Evolutionary conservation across 2,113 vertebrate genomes (phyloP), one percentile per base, ranked within the genome.

Genomic region (Pelecanoides urinatrix): DNA sequence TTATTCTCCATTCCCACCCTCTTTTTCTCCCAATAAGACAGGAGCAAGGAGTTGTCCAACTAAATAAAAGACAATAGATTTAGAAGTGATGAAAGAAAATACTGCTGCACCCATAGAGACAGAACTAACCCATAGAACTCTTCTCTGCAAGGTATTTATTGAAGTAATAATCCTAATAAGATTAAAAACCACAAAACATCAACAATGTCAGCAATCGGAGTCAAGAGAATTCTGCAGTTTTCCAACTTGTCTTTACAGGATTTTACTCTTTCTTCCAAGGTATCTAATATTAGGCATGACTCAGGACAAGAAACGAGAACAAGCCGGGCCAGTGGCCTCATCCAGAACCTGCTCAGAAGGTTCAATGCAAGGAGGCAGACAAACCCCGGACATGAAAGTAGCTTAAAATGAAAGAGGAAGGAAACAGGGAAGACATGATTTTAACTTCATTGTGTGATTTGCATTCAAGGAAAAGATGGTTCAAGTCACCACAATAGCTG

Each of bases 51-150:
- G 49, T 74, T 36, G 7, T 87, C 71, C 86, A 90, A 67, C 79
- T 86, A 91, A 91, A 96, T 92, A 93, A 94, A 87, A 95, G 61
- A 90, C 70, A 92, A 85, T 34, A 91, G 89, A 94, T 88, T 44
- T 36, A 52, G 73, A 90, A 91, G 66, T 34, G 92, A 94, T 80
- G 88, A 94, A 95, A 96, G 86, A 77, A 96, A 85, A 86, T 58
- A 78, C 16, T 78, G 52, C 72, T 87, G 77, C 29, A 44, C 20
- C 36, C 94, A 74, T 20, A 65, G 26, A 86, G 58, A 53, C 29
- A 40, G 63, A 93, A 90, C 56, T 68, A 89, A 92, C 17, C 27
- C 70, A 45, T 13, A 68, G 80, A 90, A 85, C 74, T 92, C 70
- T 72, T 58, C 65, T 66, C 81, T 73, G 91, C 34, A 36, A 95